phyloP scores from a whole-genome alignment of 2,113 vertebrate species.

The Crotalus tigris region DNA sequence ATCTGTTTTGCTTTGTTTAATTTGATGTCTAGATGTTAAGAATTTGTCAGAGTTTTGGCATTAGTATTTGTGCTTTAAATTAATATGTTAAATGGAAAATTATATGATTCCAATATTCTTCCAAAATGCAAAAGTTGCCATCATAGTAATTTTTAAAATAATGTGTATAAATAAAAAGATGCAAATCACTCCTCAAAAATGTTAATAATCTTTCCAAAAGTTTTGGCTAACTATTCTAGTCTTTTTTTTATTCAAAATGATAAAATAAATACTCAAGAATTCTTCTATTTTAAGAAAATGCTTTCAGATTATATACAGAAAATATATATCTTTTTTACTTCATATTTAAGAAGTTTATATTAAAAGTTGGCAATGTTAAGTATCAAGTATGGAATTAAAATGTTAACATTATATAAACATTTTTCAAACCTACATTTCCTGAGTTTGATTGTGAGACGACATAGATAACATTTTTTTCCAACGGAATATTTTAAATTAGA shows the following conservation, averaged over 20 bases:
- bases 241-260: neutral
- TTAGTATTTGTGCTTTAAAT: neutral
- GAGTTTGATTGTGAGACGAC: neutral
- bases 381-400: neutral
- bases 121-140: neutral
- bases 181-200: neutral
- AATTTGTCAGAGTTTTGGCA: neutral
- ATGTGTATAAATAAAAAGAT: neutral
- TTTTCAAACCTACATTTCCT: neutral
- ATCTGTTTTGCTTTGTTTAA: neutral
- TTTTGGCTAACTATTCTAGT: neutral
- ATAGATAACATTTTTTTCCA: neutral
- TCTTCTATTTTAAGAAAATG: neutral
- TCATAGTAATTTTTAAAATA: neutral
- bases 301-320: conserved; percentile 4
- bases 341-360: neutral
- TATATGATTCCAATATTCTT: conserved; percentile 14
- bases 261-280: neutral
- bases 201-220: neutral
- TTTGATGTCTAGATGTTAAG: neutral
- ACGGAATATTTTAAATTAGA: neutral
- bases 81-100: neutral
- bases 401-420: neutral
- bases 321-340: neutral
- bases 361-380: neutral